phyloP scores from a whole-genome alignment of 2,113 vertebrate genomes.

The Synchiropus splendidus region DNA sequence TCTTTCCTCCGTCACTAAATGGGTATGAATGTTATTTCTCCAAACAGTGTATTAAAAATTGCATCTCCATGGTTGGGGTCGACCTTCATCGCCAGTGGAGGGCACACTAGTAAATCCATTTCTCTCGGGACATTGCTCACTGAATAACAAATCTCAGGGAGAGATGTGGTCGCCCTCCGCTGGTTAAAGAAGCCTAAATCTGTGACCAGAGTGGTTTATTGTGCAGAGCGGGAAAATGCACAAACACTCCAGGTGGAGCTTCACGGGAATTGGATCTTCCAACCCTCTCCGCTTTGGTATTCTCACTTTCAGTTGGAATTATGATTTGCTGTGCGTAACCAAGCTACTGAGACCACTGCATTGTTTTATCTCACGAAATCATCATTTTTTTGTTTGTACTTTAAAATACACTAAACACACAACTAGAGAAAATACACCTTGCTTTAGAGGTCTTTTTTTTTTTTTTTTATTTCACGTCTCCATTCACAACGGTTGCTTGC shows the following conservation, averaged over 20 bases:
- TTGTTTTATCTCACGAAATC: no score
- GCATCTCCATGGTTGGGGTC: conserved; percentile 43
- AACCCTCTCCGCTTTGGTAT: no score
- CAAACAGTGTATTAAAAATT: conserved; percentile 48
- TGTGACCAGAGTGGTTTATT: conserved; percentile 38
- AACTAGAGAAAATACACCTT: no score
- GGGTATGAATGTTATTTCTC: conserved; percentile 40
- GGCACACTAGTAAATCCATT: conserved; percentile 63
- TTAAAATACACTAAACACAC: no score
- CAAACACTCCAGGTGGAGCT: conserved; percentile 27
- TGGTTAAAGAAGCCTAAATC: conserved; percentile 38
- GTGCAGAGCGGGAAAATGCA: conserved; percentile 23
- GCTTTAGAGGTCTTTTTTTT: no score
- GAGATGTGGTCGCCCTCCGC: conserved; percentile 38
- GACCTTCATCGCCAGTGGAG: conserved; percentile 63
- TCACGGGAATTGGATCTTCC: no score
- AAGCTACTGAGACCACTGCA: no score
- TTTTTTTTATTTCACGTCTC: no score
- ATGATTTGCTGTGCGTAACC: no score
- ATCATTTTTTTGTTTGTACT: no score
- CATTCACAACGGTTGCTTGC: no score
- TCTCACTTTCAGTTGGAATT: no score
- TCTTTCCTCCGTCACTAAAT: conserved; percentile 42
- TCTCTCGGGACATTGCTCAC: conserved; percentile 59
- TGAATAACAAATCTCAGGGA: conserved; percentile 61